Evolutionary conservation across 1,140 invertebrate species (phyloP), one percentile per base, ranked within the genome.

Genomic region (Thrips palmi): DNA sequence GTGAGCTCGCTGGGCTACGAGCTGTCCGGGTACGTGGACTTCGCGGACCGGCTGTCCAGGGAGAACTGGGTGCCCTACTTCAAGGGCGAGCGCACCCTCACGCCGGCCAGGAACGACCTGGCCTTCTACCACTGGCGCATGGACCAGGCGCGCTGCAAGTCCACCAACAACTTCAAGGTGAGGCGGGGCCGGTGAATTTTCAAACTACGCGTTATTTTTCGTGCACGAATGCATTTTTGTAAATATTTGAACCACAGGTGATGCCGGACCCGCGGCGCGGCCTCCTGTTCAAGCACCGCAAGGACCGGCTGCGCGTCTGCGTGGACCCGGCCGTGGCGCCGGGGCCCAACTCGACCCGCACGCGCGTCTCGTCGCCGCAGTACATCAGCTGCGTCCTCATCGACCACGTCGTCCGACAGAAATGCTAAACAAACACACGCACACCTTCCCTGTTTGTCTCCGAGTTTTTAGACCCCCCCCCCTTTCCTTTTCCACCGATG

Each of bases 1-100:
- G 62, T 60, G 33, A 72, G 70, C 37, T 64, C 61, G 24, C 55
- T 62, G 18, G 70, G 73, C 23, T 70, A 72, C 45, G 75, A 81
- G 52, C 67, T 82, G 27, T 82, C 77, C n/a, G 77, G 70, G 3
- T 83, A 79, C 45, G 75, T 85, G 3, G 80, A 85, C 52, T 84
- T 70, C 50, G 68, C 63, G 0, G 65, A 78, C 43, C 62, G 77
- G 30, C 58, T 85, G 11, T 59, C 65, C 29, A 63, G 58, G 5
- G 76, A 83, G 53, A 68, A 81, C 51, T 84, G 77, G 72, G 57
- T 57, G 22, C 63, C 67, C 2, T 79, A 79, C 57, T 84, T 83
- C 55, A 56, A 56, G 44, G 62, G 59, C 6, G 68, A 63, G 40
- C 69, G 65, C 46, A 63, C 59, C 53, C 46, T 84, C 3, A 59